phyloP scores from a whole-genome alignment of 2,797 vertebrate genomes.

The Gallinago nigripennis region DNA sequence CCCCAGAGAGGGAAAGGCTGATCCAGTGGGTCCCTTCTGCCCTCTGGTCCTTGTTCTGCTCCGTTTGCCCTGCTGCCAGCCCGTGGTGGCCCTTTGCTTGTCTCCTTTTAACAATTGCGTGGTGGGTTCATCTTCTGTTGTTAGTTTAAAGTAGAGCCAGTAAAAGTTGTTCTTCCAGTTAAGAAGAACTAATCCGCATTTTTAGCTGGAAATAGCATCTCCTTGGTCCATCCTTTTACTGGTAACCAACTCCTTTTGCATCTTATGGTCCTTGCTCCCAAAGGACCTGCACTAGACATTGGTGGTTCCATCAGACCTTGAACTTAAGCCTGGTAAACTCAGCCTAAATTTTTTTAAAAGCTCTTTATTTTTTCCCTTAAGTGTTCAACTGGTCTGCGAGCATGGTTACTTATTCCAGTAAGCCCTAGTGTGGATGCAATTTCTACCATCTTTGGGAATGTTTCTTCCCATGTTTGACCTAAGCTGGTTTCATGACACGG shows the following conservation, averaged over 20 bases:
- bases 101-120: fast-evolving
- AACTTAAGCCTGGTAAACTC: neutral
- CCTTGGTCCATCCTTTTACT: neutral
- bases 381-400: neutral
- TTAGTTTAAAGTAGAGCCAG: neutral
- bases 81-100: neutral
- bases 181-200: neutral
- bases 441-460: neutral
- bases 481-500: neutral
- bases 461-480: neutral
- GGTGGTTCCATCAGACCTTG: neutral
- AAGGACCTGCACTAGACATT: neutral
- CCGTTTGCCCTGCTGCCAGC: neutral
- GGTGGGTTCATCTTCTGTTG: neutral
- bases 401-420: neutral
- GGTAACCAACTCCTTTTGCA: neutral
- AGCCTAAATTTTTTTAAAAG: neutral
- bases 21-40: neutral
- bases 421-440: neutral
- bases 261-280: neutral
- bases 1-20: neutral
- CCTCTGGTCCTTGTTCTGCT: no score
- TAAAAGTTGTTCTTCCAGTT: neutral
- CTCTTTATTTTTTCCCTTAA: neutral
- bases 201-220: neutral